These are phyloP conservation scores for Oryctolagus cuniculus DNA, from an alignment of 2,113 vertebrate genomes.

Conservation along the genomic window DNA sequence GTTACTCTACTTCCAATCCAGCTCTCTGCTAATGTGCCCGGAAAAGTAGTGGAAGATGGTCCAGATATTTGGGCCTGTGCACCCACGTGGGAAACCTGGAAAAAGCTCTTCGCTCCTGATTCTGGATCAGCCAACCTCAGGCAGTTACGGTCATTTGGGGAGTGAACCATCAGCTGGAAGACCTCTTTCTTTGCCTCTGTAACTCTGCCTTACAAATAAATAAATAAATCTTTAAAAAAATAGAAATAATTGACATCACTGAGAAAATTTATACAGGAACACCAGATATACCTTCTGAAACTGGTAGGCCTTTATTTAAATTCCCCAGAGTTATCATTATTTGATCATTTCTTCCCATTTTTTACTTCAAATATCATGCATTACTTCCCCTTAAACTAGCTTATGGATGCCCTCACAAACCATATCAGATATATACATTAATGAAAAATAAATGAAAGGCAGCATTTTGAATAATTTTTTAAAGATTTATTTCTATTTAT, in stretches of 20 bases:
- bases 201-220: no score
- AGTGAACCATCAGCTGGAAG: no score
- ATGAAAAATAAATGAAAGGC: neutral
- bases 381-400: neutral
- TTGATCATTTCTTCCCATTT: neutral
- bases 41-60: no score
- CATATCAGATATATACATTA: neutral
- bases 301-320: neutral
- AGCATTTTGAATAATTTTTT: conserved; percentile 1
- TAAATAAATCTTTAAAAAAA: no score
- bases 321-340: neutral
- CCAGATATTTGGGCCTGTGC: no score
- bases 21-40: no score
- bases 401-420: neutral
- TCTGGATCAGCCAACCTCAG: no score
- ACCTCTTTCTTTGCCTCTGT: no score
- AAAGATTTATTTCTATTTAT: neutral
- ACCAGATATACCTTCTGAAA: neutral
- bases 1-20: no score
- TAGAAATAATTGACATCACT: neutral
- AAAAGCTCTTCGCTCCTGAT: no score
- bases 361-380: neutral
- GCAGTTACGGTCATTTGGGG: no score
- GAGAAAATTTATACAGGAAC: neutral
- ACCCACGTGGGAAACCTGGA: no score